A percentile compares a stretch with the other conserved stretches of the same genome.
Conservation (phyloP, 2,888 invertebrate genomes). For the Dryadula phaetusa region DNA sequence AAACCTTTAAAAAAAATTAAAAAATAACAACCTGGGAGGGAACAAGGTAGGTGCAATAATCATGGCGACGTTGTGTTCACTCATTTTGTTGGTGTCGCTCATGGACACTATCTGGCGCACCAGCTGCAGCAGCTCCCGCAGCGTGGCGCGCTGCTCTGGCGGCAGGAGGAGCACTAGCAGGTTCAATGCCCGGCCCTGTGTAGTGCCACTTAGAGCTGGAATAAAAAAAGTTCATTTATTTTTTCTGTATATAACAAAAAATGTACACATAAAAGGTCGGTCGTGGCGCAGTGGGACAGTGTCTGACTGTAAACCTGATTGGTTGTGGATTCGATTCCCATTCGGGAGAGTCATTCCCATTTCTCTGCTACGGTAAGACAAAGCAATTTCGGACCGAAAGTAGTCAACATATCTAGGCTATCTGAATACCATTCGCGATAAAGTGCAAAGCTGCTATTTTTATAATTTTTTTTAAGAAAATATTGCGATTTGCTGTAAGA, state of each 20-base stretch:
- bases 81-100: slow-evolving; percentile 93
- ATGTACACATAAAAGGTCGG: no score
- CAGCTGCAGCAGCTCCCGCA: slow-evolving; percentile 91
- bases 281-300: no score
- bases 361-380: no score
- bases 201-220: slow-evolving; percentile 85
- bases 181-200: slow-evolving; percentile 88
- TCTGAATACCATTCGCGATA: neutral
- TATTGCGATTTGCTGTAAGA: no score
- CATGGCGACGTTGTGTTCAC: slow-evolving; percentile 95
- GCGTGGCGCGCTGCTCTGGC: slow-evolving; percentile 92
- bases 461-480: no score
- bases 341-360: no score
- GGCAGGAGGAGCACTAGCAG: slow-evolving; percentile 92
- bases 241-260: no score
- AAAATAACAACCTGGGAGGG: slow-evolving; percentile 86
- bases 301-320: no score
- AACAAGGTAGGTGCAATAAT: slow-evolving; percentile 97
- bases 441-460: neutral
- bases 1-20: neutral
- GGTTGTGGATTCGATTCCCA: no score
- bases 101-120: slow-evolving; percentile 89
- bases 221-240: slow-evolving; percentile 18
- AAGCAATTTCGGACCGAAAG: no score
- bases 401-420: no score